Evolutionary conservation across 2,113 vertebrate species (phyloP).

Genomic region (Chauna torquata): DNA sequence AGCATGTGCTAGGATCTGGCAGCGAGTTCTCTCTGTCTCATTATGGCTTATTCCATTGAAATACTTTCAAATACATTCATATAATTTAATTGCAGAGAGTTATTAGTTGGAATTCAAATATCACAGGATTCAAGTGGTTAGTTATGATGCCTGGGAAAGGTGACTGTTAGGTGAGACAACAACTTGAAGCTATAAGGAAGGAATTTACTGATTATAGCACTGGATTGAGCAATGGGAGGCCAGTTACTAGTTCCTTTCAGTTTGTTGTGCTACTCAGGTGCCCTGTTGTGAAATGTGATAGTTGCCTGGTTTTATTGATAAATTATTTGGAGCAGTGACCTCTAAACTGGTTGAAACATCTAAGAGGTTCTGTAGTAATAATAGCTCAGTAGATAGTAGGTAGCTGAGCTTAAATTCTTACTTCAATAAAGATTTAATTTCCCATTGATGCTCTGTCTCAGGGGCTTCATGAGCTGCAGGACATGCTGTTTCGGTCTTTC

Average conservation of each 20-base stretch:
- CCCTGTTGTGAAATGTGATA: background rate
- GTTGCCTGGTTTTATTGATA: background rate
- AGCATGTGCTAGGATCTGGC: background rate
- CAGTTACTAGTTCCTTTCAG: background rate
- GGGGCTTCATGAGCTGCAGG: background rate
- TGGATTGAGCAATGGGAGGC: background rate
- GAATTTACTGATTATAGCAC: background rate
- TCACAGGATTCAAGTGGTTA: background rate
- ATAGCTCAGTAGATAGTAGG: background rate
- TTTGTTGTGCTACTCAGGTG: background rate
- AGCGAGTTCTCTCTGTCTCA: background rate
- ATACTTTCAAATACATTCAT: background rate
- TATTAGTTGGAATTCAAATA: background rate
- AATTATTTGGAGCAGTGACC: background rate
- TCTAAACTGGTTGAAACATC: background rate
- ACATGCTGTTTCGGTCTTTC: background rate
- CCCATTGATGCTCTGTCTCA: background rate
- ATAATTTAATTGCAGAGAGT: background rate
- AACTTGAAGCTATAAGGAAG: background rate
- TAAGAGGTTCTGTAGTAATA: background rate
- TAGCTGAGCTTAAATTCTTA: background rate
- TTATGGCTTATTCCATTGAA: background rate
- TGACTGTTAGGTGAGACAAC: background rate
- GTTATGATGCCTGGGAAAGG: background rate
- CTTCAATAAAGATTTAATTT: background rate